Percentiles rank a stretch among this genome's conserved stretches.
These are phyloP conservation scores for Ctenopoma kingsleyae DNA, from an alignment of 2,797 vertebrate genomes.

Conservation along the genomic window DNA sequence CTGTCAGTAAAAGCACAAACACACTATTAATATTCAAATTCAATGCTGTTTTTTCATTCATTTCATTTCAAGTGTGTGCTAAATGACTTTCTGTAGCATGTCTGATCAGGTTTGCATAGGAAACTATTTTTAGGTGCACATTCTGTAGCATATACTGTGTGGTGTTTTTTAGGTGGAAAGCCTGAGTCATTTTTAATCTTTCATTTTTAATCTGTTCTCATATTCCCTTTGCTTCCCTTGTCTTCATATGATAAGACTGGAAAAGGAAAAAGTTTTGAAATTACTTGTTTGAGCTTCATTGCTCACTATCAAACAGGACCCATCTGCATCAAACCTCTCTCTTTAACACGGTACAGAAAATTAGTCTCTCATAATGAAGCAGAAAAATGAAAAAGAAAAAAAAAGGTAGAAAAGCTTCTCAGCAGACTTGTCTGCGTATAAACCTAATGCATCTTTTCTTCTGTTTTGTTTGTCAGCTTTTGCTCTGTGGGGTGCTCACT, in stretches of 20 bases:
- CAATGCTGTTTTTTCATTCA: background rate
- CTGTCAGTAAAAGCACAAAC: conserved; percentile 20
- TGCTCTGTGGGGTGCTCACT: conserved; percentile 31
- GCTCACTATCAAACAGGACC: conserved; percentile 43
- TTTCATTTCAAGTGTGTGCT: background rate
- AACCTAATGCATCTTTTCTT: conserved; percentile 33
- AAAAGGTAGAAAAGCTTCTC: conserved; percentile 26
- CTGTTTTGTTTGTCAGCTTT: conserved; percentile 50
- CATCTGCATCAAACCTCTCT: conserved; percentile 47
- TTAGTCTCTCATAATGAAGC: conserved; percentile 50
- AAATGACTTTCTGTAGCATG: background rate
- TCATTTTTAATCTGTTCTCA: conserved; percentile 20
- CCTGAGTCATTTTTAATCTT: conserved; percentile 12
- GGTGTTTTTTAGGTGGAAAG: background rate
- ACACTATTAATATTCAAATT: conserved; percentile 5
- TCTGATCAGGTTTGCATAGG: background rate
- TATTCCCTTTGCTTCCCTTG: conserved; percentile 12
- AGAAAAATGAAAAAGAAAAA: conserved; percentile 24
- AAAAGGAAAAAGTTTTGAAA: conserved; percentile 40
- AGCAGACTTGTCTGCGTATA: conserved; percentile 23
- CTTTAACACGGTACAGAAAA: conserved; percentile 38
- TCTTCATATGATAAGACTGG: conserved; percentile 21
- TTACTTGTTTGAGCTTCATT: conserved; percentile 19
- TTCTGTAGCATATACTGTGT: background rate
- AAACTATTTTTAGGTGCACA: background rate